Conservation (phyloP, 1,140 invertebrate species). For the Armadillidium nasatum region DNA sequence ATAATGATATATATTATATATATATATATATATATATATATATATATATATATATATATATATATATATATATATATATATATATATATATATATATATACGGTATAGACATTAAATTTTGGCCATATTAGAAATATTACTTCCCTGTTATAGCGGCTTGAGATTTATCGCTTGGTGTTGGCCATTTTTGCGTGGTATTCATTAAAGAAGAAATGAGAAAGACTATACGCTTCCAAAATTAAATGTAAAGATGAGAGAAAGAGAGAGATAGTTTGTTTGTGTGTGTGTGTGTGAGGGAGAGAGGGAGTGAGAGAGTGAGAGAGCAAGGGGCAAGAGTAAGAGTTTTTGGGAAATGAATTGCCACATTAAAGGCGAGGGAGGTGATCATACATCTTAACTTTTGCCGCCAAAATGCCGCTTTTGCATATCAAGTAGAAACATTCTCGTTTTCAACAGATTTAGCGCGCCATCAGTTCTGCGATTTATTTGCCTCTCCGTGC, state of each 20-base stretch:
- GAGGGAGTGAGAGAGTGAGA: background rate
- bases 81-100: constrained; percentile 10
- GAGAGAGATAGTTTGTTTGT: too few relatives aligned
- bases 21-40: background rate
- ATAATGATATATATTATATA: background rate
- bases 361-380: constrained; percentile 35
- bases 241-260: background rate
- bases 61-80: constrained; percentile 1
- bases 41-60: constrained; percentile 15
- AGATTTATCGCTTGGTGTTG: constrained; percentile 3
- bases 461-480: constrained; percentile 7
- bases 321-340: constrained; percentile 30
- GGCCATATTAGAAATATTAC: background rate
- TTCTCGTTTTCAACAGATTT: constrained; percentile 10
- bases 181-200: background rate
- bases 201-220: constrained; percentile 1
- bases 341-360: constrained; percentile 38
- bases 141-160: background rate
- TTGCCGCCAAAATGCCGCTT: constrained; percentile 29
- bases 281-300: too few relatives aligned
- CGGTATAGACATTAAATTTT: background rate
- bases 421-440: constrained; percentile 30
- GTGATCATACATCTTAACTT: constrained; percentile 36
- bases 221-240: constrained; percentile 2
- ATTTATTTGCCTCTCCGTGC: constrained; percentile 3